Evolutionary conservation across 2,113 vertebrate genomes (phyloP).

Genomic region (Prionailurus viverrinus): DNA sequence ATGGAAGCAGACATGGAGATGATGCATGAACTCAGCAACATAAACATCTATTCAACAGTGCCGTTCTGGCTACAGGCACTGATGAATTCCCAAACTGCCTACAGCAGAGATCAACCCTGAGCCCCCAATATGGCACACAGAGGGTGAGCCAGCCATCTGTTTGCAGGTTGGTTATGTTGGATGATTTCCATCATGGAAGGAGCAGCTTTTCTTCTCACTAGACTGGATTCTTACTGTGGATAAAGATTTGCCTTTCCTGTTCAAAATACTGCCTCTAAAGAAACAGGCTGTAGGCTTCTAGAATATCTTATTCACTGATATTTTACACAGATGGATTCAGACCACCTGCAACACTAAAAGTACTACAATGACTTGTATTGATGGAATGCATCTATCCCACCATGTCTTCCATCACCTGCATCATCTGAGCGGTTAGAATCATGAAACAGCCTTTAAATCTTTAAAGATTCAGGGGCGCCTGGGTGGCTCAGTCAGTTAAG

Average conservation of each 20-base stretch:
- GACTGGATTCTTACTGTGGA: background rate
- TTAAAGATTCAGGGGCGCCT: background rate
- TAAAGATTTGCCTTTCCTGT: background rate
- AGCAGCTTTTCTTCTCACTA: background rate
- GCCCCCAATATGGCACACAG: background rate
- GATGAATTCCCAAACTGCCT: background rate
- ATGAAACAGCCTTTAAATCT: background rate
- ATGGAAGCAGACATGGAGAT: background rate
- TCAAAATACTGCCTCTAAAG: background rate
- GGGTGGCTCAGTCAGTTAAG: too few species aligned
- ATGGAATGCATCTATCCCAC: background rate
- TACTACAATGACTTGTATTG: background rate
- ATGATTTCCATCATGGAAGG: background rate
- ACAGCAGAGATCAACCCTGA: background rate
- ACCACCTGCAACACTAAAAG: background rate
- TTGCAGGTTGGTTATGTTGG: background rate
- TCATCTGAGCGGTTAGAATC: background rate
- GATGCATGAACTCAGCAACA: background rate
- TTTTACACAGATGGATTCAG: background rate
- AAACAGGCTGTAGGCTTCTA: background rate
- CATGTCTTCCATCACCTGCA: background rate
- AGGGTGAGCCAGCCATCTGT: constrained; percentile 1
- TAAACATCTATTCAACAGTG: background rate
- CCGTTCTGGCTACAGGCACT: background rate
- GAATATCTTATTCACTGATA: background rate